Percentiles rank a stretch among this genome's conserved stretches.
These are phyloP conservation scores for Neodiprion pinetum DNA, from an alignment of 1,140 invertebrate genomes.

Conservation along the genomic window DNA sequence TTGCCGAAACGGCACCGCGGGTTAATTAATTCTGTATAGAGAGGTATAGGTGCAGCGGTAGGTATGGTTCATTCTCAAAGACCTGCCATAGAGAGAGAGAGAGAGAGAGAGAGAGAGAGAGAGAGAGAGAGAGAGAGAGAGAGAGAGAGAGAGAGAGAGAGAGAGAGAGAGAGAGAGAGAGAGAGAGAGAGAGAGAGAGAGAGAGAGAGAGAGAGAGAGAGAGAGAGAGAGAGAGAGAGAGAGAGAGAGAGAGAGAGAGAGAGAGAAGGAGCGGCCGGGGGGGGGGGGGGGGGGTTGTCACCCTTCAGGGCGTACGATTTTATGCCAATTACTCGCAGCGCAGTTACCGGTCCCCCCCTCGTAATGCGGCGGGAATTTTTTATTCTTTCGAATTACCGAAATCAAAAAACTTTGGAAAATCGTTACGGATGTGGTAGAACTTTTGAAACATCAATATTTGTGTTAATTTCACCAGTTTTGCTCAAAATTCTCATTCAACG, in stretches of 20 bases:
- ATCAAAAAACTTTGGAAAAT: not conserved
- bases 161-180: constrained; percentile 9
- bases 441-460: too few relatives aligned
- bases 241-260: constrained; percentile 16
- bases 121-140: not conserved
- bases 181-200: constrained; percentile 10
- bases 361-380: not conserved
- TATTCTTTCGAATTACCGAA: not conserved
- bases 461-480: too few relatives aligned
- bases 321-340: constrained; percentile 13
- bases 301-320: constrained; percentile 12
- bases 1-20: not conserved
- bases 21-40: too few relatives aligned
- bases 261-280: not conserved
- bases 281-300: constrained; percentile 18
- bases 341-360: constrained; percentile 1
- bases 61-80: not conserved
- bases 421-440: not conserved
- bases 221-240: constrained; percentile 10
- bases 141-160: constrained; percentile 9
- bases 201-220: constrained; percentile 10
- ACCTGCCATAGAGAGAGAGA: constrained; percentile 7
- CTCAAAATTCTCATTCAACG: too few relatives aligned
- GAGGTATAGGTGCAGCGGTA: not conserved
- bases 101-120: not conserved